Evolutionary conservation across 2,797 vertebrate species (phyloP), one percentile per base, ranked within the genome.

Genomic region (Onychomys torridus): DNA sequence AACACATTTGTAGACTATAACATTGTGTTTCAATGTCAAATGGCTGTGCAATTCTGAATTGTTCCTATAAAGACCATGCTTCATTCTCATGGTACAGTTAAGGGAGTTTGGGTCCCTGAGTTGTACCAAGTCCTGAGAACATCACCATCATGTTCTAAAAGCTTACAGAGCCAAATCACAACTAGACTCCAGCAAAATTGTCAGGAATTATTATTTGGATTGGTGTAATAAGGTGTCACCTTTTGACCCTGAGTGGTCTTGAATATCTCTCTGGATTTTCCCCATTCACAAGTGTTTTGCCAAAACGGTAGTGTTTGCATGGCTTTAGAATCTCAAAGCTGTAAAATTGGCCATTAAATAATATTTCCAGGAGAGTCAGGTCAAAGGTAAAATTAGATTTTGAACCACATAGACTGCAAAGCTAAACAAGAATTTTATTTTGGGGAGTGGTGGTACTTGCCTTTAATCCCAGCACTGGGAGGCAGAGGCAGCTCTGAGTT

Each of bases 361-460:
- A 12, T 59, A 57, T 34, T 37, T 37, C 43, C 25, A 46, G 37
- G 49, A 93, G 16, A 46, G 29, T 0, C 25, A 83, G 12, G 81
- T 73, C 85, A 63, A 71, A 78, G 49, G 52, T 89, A 52, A 94
- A 91, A 59, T 69, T 63, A 82, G 34, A 57, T 85, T 90, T 77
- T 63, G 29, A 95, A 92, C 79, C 12, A 55, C 13, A 8, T 43
- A 25, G 32, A 4, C 46, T 69, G 17, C 25, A 84, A 78, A 67
- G 9, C 34, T 55, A 84, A 95, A 88, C 1, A 46, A 83, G 25
- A 52, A 77, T 89, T 95, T 82, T 29, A 19, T 65, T 90, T 81
- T 73, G 69, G 4, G 21, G 10, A 6, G n/a, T 23, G 19, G n/a
- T 23, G 9, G n/a, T 37, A 9, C 69, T n/a, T 71, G 19, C 21